A percentile compares a stretch with the other conserved stretches of the same genome.
Evolutionary conservation across 2,113 vertebrate species (phyloP).

Genomic region (Protobothrops mucrosquamatus): DNA sequence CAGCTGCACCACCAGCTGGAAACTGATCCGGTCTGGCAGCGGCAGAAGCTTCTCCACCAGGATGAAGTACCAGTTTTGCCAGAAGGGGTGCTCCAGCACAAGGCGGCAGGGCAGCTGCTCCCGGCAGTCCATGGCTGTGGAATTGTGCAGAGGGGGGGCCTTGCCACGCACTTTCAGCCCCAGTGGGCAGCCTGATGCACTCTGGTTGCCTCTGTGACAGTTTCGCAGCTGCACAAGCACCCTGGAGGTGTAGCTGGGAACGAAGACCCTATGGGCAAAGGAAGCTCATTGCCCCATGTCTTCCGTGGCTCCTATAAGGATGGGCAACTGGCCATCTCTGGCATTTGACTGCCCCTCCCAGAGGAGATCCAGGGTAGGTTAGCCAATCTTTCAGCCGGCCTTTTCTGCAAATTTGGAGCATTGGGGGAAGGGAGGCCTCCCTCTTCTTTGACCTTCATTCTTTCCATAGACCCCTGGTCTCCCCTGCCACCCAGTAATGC

Average conservation of each 20-base stretch:
- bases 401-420: neutral
- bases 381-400: neutral
- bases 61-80: slow-evolving; percentile 97
- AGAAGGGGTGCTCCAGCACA: slow-evolving; percentile 81
- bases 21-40: slow-evolving; percentile 74
- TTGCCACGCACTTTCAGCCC: slow-evolving; percentile 87
- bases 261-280: slow-evolving; percentile 81
- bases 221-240: slow-evolving; percentile 85
- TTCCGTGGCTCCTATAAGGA: neutral
- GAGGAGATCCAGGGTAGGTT: neutral
- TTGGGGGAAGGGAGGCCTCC: neutral
- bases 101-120: slow-evolving; percentile 79
- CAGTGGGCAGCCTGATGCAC: slow-evolving; percentile 79
- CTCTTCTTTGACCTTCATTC: neutral
- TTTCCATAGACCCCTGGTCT: neutral
- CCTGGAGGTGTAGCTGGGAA: slow-evolving; percentile 90
- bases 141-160: slow-evolving; percentile 94
- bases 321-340: neutral
- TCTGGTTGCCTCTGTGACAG: slow-evolving; percentile 77
- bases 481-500: neutral
- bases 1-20: slow-evolving; percentile 66
- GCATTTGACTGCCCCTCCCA: neutral
- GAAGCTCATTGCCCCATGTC: neutral
- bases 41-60: slow-evolving; percentile 85
- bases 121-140: slow-evolving; percentile 84